Evolutionary conservation across 2,888 invertebrate genomes (phyloP).

Genomic region (Lucinisca nassula): DNA sequence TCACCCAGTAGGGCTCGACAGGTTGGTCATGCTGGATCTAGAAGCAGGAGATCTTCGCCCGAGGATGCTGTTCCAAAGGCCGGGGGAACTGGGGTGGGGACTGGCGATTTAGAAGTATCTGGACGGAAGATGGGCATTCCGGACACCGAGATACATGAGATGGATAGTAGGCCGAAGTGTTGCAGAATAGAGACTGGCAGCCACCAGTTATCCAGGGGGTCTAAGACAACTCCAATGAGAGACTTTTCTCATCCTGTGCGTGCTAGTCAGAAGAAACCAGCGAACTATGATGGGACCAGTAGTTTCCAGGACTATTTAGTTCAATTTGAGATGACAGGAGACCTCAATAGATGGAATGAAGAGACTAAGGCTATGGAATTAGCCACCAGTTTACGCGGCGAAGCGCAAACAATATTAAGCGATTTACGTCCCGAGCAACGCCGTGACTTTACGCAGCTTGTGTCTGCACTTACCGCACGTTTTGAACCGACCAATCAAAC

Average conservation of each 20-base stretch:
- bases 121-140: no score
- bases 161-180: neutral
- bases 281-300: constrained; percentile 20
- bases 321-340: constrained; percentile 26
- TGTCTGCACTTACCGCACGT: constrained; percentile 5
- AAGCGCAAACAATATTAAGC: constrained; percentile 31
- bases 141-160: neutral
- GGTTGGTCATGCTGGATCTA: no score
- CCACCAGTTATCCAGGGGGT: neutral
- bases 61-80: no score
- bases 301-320: constrained; percentile 34
- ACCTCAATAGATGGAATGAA: constrained; percentile 25
- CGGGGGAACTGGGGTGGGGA: no score
- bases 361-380: constrained; percentile 23
- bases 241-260: neutral
- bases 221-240: neutral
- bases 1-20: no score
- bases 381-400: constrained; percentile 23
- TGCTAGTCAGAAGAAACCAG: constrained; percentile 16
- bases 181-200: neutral
- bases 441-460: constrained; percentile 12
- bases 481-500: constrained; percentile 29
- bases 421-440: constrained; percentile 1
- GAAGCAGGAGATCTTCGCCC: no score
- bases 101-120: no score